Conservation (phyloP, 2,797 vertebrate species). For the Peromyscus melanophrys region DNA sequence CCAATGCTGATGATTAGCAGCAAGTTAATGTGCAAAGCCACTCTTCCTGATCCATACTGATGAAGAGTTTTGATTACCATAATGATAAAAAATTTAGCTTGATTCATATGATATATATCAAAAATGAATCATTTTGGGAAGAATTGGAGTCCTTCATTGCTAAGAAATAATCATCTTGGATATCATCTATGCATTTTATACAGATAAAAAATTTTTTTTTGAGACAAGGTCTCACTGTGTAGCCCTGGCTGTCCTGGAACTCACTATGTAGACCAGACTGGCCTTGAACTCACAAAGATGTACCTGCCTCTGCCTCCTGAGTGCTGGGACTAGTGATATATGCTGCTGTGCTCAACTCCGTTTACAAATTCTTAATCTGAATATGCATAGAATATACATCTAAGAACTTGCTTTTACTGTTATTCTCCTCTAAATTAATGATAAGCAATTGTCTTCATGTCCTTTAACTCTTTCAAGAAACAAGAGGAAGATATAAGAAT, state of each 20-base stretch:
- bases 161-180: constrained; percentile 5
- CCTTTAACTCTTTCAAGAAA: constrained; percentile 47
- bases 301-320: not conserved
- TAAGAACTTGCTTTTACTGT: constrained; percentile 27
- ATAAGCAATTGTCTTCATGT: not conserved
- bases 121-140: not conserved
- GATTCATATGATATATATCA: not conserved
- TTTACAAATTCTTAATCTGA: constrained; percentile 12
- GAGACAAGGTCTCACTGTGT: not conserved
- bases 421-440: not conserved
- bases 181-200: not conserved
- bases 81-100: constrained; percentile 10
- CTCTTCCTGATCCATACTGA: not conserved
- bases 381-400: not conserved
- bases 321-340: not conserved
- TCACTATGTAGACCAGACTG: not conserved
- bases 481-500: not conserved
- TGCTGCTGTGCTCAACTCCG: not conserved
- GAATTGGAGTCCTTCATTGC: not conserved
- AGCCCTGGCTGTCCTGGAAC: not conserved
- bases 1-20: not conserved
- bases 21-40: not conserved
- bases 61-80: constrained; percentile 11
- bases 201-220: not conserved
- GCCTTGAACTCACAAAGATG: not conserved